phyloP scores from a whole-genome alignment of 2,888 invertebrate species.

The Ochropleura leucogaster region DNA sequence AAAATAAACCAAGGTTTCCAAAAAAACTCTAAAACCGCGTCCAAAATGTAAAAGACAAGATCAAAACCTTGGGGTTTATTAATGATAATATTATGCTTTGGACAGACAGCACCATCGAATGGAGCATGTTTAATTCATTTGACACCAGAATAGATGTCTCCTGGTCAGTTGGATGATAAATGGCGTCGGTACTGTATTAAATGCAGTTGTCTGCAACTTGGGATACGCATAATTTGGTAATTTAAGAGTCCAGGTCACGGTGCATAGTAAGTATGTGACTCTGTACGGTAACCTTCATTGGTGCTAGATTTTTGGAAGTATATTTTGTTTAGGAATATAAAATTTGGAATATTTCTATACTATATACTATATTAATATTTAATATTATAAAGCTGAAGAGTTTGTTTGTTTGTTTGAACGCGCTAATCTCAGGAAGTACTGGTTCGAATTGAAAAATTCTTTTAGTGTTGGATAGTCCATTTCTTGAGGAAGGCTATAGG shows the following conservation, averaged over 20 bases:
- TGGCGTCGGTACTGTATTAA: slow-evolving; percentile 70
- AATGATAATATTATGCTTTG: slow-evolving; percentile 83
- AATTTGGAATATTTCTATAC: neutral
- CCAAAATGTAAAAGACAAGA: slow-evolving; percentile 38
- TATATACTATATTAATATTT: too few relatives aligned
- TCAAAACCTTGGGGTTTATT: slow-evolving; percentile 77
- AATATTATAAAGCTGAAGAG: too few relatives aligned
- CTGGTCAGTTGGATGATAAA: slow-evolving; percentile 74
- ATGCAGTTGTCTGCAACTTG: slow-evolving; percentile 85
- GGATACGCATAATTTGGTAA: slow-evolving; percentile 81
- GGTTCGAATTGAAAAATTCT: too few relatives aligned
- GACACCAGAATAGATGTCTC: slow-evolving; percentile 77
- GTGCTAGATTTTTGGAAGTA: slow-evolving; percentile 21
- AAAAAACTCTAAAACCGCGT: slow-evolving; percentile 33
- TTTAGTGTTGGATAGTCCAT: too few relatives aligned
- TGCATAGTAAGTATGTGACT: slow-evolving; percentile 69
- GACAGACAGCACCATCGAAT: slow-evolving; percentile 68
- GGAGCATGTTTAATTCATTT: slow-evolving; percentile 81
- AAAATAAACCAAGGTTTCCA: slow-evolving; percentile 54
- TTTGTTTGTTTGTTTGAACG: too few relatives aligned
- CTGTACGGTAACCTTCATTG: slow-evolving; percentile 73
- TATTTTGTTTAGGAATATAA: neutral
- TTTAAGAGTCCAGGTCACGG: slow-evolving; percentile 81
- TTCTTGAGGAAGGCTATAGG: too few relatives aligned
- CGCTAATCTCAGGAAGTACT: too few relatives aligned